Evolutionary conservation across 2,797 vertebrate species (phyloP), one percentile per base, ranked within the genome.

Genomic region (Melanotaenia parkinsoni): DNA sequence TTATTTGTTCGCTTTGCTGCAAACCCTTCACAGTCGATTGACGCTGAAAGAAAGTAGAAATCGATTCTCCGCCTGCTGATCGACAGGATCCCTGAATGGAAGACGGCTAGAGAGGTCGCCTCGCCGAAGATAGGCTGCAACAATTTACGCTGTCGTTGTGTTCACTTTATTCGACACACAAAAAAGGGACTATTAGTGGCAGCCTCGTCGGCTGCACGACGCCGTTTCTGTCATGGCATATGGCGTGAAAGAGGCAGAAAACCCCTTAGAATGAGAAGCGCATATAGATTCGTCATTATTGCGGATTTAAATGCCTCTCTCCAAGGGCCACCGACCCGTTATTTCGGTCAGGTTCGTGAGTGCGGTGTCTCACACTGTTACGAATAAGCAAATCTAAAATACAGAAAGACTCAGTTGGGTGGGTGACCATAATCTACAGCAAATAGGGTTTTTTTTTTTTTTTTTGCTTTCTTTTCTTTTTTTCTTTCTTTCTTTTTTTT

Each of bases 241-340:
- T 70, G 73, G 82, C 88, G 70, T 74, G 79, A 81, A 68, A 63
- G 86, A 88, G 80, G 78, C 81, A 72, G 79, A 80, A 74, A 74
- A 16, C 33, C 73, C 80, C 54, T 83, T 54, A 67, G 81, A 88
- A 70, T 88, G 89, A 94, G 85, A 82, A 71, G 77, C 76, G 82
- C 75, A 67, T 58, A 67, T 28, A 83, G 40, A 77, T 72, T 89
- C 88, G 91, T 84, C 80, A 67, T 85, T 88, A 61, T 74, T 89
- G 91, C 91, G 93, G 91, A 94, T 94, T 94, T 94, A 91, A 92
- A 95, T 92, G 92, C 81, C 86, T 92, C 91, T 87, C 76, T 80
- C 79, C 73, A 86, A 85, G 89, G 86, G 91, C 79, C 90, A 88
- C 88, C 84, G 91, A 89, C 66, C 83, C 72, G 85, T 85, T 81